Conservation (phyloP, 2,113 vertebrate genomes). For the Anguilla japonica region DNA sequence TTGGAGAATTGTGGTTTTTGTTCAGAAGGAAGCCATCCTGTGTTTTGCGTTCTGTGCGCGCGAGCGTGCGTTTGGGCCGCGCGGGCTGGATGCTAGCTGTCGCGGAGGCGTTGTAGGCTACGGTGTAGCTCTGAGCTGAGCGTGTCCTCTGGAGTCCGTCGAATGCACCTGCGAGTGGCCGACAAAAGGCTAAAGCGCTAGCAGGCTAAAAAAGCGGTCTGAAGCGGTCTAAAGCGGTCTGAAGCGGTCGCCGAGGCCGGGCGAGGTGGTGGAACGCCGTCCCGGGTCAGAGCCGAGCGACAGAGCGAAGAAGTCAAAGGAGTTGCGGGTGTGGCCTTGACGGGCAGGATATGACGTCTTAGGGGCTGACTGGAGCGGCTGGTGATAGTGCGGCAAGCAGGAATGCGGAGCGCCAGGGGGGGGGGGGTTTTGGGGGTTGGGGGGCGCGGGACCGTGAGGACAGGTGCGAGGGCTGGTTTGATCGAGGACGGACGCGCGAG, state of each 20-base stretch:
- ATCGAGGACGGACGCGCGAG: not conserved
- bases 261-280: not conserved
- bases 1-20: slow-evolving; percentile 55
- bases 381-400: not conserved
- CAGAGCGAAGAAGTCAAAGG: not conserved
- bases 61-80: slow-evolving; percentile 51
- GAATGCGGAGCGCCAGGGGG: not conserved
- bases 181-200: too few relatives aligned
- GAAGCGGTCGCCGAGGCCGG: not conserved
- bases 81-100: slow-evolving; percentile 55
- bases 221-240: not conserved
- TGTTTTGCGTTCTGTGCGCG: slow-evolving; percentile 59
- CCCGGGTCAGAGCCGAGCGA: too few relatives aligned
- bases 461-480: not conserved
- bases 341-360: not conserved
- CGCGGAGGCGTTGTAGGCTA: slow-evolving; percentile 13
- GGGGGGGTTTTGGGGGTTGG: not conserved
- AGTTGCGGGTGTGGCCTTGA: not conserved
- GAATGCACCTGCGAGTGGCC: not conserved
- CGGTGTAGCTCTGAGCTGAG: not conserved
- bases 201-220: too few relatives aligned
- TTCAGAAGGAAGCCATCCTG: slow-evolving; percentile 22
- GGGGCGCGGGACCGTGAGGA: not conserved
- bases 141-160: not conserved
- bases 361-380: not conserved